Base-by-base conservation (phyloP, 2,797 vertebrate species). In the Bucorvus abyssinicus region DNA sequence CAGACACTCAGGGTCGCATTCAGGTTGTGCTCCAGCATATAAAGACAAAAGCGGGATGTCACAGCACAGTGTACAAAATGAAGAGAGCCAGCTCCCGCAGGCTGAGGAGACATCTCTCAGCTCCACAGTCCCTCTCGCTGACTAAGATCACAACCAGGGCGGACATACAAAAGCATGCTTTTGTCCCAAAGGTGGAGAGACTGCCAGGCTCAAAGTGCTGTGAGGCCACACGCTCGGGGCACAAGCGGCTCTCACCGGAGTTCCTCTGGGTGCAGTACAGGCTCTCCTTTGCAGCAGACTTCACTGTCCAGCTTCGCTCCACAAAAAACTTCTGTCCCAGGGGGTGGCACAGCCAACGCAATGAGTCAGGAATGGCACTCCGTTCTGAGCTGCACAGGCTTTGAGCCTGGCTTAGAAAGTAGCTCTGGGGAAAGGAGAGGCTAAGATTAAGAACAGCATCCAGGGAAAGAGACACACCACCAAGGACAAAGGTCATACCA, bases 281-380 rank as follows among this genome's bases (percentile, higher is more conserved):
- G 42, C 98, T 98, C 30, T 99, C 98, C 73, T 97, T 98, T 8
- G 98, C 97, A 86, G 98, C 98, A 0, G 98, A 98, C 94, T 98
- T 99, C 97, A 99, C 98, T 0, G 98, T 99, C 99, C 99, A 99
- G 97, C 99, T 99, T 75, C 99, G 98, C 80, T 98, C 98, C 96
- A 99, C 98, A 97, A 99, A 99, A 94, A 99, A 99, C 97, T 99
- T 99, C 93, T 98, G 98, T 70, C 99, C 99, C 96, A 99, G 69
- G 0, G 99, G 99, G 17, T 99, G 99, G 97, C 99, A 99, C 80
- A 99, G 98, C 99, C 99, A 99, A 87, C 98, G 98, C 87, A 99
- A 94, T 0, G 98, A 98, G 92, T 99, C 99, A 0, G 99, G 99
- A 91, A 99, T 97, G 2, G 98, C 96, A 27, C 98, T 99, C 44